Conservation (phyloP, 1,140 invertebrate genomes). For the Drosophila tani region DNA sequence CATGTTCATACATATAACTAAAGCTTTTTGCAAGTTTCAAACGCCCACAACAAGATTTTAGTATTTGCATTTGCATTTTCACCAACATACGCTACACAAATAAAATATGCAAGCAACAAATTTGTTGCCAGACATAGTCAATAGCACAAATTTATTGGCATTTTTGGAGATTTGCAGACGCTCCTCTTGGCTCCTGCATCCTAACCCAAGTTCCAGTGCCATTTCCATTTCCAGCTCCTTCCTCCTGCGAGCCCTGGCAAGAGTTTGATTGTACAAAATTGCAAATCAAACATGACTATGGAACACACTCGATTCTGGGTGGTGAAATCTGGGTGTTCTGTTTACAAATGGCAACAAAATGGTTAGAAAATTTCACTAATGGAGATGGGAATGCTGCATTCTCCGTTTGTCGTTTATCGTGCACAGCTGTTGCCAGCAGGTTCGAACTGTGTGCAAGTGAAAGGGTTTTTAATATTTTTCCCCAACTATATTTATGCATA, state of each 20-base stretch:
- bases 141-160: conserved; percentile 57
- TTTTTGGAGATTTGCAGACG: conserved; percentile 47
- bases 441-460: background rate
- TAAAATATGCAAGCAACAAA: conserved; percentile 59
- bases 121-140: conserved; percentile 53
- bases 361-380: conserved; percentile 69
- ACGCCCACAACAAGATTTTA: conserved; percentile 1
- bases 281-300: conserved; percentile 80
- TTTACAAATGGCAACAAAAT: conserved; percentile 53
- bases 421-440: conserved; percentile 55
- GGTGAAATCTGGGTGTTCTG: conserved; percentile 9
- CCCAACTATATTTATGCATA: background rate
- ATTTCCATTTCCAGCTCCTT: conserved; percentile 1
- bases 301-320: conserved; percentile 42
- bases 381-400: conserved; percentile 29
- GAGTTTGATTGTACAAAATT: conserved; percentile 75
- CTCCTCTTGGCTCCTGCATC: conserved; percentile 16
- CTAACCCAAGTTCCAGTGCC: background rate
- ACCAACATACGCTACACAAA: conserved; percentile 47
- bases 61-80: conserved; percentile 46
- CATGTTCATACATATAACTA: background rate
- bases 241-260: conserved; percentile 18
- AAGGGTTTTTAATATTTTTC: background rate
- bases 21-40: conserved; percentile 8
- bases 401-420: conserved; percentile 33